These are phyloP conservation scores for Sylvicapra grimmia DNA, from an alignment of 2,113 vertebrate genomes.

Conservation along the genomic window DNA sequence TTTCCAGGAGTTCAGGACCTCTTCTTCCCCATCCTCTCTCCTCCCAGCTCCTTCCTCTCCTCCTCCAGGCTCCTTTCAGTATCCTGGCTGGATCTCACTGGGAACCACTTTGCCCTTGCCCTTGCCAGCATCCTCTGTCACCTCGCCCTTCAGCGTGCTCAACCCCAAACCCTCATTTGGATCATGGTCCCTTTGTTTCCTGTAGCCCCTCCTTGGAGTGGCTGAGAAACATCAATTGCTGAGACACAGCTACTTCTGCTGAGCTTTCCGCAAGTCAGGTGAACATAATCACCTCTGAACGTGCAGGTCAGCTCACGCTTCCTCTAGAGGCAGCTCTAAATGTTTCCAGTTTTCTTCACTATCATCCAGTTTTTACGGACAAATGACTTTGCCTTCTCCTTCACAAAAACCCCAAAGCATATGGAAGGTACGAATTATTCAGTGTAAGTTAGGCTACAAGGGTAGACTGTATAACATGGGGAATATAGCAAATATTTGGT, in stretches of 20 bases:
- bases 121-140: neutral
- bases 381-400: neutral
- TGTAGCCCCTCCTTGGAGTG: neutral
- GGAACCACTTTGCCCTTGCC: neutral
- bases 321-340: neutral
- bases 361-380: neutral
- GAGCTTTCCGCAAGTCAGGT: neutral
- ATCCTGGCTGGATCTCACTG: neutral
- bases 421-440: neutral
- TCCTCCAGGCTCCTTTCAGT: neutral
- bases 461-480: neutral
- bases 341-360: neutral
- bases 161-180: neutral
- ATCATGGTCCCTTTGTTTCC: neutral
- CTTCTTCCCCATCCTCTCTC: neutral
- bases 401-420: neutral
- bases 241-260: neutral
- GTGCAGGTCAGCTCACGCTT: neutral
- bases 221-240: neutral
- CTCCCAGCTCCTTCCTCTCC: neutral
- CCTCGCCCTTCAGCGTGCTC: neutral
- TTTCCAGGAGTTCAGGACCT: neutral
- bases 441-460: neutral
- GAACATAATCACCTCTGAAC: fast-evolving
- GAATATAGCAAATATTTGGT: neutral